Conservation (phyloP, 37 sponge, comb jelly and placozoan genomes). For the Sycon ciliatum region DNA sequence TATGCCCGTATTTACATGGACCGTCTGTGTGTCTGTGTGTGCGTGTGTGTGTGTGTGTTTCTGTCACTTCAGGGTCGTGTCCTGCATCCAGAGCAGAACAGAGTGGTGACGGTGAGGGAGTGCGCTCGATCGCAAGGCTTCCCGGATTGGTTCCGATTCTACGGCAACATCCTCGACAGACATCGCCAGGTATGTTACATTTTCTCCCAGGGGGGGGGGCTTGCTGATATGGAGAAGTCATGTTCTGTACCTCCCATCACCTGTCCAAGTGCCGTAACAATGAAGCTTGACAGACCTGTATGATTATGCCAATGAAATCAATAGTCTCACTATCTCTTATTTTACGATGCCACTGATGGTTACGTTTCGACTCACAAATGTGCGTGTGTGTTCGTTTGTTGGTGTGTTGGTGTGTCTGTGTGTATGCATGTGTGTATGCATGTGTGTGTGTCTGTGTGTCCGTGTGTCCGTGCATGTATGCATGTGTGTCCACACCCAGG, state of each 20-base stretch:
- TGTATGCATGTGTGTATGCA: neutral
- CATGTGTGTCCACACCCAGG: conserved; percentile 23
- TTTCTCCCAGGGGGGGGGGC: neutral
- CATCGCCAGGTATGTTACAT: conserved; percentile 55
- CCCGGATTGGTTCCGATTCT: conserved; percentile 75
- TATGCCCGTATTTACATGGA: no score
- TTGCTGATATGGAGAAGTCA: no score
- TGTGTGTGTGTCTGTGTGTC: neutral
- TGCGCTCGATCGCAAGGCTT: conserved; percentile 91
- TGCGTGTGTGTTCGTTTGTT: neutral
- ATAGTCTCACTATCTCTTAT: no score
- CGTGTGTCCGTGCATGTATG: neutral
- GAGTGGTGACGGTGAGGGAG: conserved; percentile 82
- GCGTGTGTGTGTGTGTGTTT: conserved; percentile 3
- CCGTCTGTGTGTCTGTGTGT: conserved; percentile 13
- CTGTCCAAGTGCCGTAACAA: no score
- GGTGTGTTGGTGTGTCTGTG: neutral
- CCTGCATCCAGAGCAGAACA: conserved; percentile 85
- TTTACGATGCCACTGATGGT: no score
- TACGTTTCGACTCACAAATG: neutral
- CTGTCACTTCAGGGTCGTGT: conserved; percentile 60
- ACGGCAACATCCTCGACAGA: conserved; percentile 73
- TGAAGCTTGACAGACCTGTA: no score
- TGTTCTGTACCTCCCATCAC: no score
- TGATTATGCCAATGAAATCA: no score